A percentile compares a stretch with the other conserved stretches of the same genome.
Conservation (phyloP, 2,888 invertebrate species). For the Dynastes grantii region DNA sequence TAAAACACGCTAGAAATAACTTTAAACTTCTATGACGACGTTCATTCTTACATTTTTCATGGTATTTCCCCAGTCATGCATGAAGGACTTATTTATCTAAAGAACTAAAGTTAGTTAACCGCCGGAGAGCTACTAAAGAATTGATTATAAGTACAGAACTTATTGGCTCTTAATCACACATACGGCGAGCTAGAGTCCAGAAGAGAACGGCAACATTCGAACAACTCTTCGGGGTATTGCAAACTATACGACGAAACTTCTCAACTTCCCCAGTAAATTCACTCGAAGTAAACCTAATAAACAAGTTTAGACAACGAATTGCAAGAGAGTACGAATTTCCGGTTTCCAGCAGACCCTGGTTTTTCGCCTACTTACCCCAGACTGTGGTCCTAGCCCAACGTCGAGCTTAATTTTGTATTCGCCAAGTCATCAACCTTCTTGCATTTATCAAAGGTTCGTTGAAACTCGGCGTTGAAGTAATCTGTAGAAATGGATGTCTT, state of each 20-base stretch:
- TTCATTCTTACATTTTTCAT: too few relatives aligned
- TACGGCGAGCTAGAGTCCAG: background rate
- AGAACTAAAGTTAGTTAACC: too few relatives aligned
- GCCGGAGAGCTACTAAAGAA: background rate
- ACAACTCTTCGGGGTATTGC: conserved; percentile 4
- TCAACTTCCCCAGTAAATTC: conserved; percentile 31
- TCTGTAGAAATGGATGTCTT: too few relatives aligned
- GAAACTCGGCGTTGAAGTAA: too few relatives aligned
- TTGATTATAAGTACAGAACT: background rate
- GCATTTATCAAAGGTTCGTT: too few relatives aligned
- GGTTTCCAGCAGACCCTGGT: background rate
- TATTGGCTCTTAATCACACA: conserved; percentile 2
- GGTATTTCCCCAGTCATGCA: too few relatives aligned
- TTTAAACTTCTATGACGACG: too few relatives aligned
- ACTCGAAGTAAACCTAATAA: conserved; percentile 31
- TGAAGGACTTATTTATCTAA: too few relatives aligned
- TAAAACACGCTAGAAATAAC: too few relatives aligned
- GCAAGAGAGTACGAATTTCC: conserved; percentile 13
- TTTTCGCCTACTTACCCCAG: background rate
- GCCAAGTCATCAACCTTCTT: background rate
- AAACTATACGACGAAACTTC: conserved; percentile 22
- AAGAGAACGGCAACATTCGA: conserved; percentile 15
- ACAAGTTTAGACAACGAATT: conserved; percentile 40
- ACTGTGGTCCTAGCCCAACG: background rate
- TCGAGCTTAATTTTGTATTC: background rate